A percentile compares a stretch with the other conserved stretches of the same genome.
Conservation (phyloP, 1,140 invertebrate species). For the Drosophila lini region DNA sequence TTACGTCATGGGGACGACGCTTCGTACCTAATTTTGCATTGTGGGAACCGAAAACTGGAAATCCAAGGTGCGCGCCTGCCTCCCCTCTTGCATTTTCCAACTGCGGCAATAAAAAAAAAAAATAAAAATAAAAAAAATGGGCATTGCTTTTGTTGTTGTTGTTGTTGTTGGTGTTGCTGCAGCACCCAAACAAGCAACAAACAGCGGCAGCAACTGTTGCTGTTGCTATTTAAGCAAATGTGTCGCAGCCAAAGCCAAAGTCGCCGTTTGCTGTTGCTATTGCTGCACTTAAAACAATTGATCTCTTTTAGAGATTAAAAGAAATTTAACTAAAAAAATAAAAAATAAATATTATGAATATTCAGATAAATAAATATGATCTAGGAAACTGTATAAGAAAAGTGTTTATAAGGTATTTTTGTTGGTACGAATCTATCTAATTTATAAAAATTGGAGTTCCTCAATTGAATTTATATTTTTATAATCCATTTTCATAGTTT, state of each 20-base stretch:
- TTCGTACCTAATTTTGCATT: slow-evolving; percentile 84
- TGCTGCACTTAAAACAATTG: slow-evolving; percentile 11
- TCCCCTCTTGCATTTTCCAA: slow-evolving; percentile 66
- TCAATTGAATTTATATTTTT: neutral
- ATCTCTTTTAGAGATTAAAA: too few relatives aligned
- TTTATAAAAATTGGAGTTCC: neutral
- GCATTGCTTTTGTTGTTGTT: slow-evolving; percentile 31
- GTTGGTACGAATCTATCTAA: too few relatives aligned
- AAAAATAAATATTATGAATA: neutral
- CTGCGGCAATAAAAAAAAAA: slow-evolving; percentile 41
- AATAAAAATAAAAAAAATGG: slow-evolving; percentile 69
- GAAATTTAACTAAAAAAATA: neutral
- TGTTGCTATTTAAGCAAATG: slow-evolving; percentile 81
- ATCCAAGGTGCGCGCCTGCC: slow-evolving; percentile 68
- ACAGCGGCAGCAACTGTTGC: slow-evolving; percentile 50
- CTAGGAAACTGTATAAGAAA: neutral
- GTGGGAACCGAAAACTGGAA: slow-evolving; percentile 84
- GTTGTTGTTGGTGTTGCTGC: slow-evolving; percentile 32
- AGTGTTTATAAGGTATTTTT: too few relatives aligned
- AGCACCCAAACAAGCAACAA: slow-evolving; percentile 50
- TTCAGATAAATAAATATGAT: too few relatives aligned
- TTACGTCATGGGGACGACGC: slow-evolving; percentile 84
- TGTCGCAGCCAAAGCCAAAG: slow-evolving; percentile 81
- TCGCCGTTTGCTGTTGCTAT: slow-evolving; percentile 40
- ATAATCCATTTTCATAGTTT: neutral